Evolutionary conservation across 2,888 invertebrate species (phyloP).

Genomic region (Cephus pulcher): DNA sequence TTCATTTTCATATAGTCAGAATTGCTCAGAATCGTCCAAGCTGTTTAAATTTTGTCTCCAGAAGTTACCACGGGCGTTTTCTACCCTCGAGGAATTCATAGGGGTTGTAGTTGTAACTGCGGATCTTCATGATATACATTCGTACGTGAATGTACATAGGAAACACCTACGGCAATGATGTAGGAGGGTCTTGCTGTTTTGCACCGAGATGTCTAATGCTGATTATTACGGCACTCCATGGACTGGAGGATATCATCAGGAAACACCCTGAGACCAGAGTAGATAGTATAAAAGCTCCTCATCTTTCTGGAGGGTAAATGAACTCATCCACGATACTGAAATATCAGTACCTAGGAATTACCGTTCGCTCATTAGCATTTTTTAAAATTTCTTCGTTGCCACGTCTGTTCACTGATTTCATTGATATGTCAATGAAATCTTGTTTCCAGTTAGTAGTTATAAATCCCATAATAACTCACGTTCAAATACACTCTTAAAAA

Average conservation of each 20-base stretch:
- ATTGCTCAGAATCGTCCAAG: neutral
- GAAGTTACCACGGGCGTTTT: neutral
- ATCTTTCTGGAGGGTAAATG: neutral
- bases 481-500: neutral
- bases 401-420: neutral
- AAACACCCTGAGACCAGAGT: neutral
- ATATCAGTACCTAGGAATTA: neutral
- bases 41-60: neutral
- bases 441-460: neutral
- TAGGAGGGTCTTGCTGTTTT: neutral
- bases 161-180: neutral
- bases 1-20: neutral
- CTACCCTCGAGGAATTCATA: neutral
- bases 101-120: neutral
- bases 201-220: neutral
- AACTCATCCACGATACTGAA: neutral
- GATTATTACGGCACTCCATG: neutral
- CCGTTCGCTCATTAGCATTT: neutral
- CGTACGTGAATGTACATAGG: neutral
- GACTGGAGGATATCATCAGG: neutral
- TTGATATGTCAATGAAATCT: no score
- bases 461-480: neutral
- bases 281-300: neutral
- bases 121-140: neutral
- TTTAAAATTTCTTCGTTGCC: neutral